Base-by-base conservation (phyloP, 2,113 vertebrate species). In the Pterocles burchelli region DNA sequence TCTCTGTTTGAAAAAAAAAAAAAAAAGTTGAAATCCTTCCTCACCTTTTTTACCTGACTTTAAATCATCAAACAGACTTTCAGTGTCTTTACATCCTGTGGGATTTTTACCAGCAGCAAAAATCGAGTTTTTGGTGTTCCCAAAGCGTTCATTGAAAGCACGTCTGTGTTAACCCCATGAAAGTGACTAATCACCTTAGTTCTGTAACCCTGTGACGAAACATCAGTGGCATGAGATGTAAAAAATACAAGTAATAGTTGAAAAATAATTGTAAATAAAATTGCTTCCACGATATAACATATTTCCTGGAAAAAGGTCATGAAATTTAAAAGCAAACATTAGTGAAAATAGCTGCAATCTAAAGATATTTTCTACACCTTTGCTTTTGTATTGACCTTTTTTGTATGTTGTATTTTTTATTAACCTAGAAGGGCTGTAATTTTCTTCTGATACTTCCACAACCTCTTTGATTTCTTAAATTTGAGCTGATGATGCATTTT, bases 1-100 rank as follows among this genome's bases (percentile, higher is more conserved):
- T 75, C 92, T 92, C 93, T 97, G 92, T 96, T 97, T 93, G 14
- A 41, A 41, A 67, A 58, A 41, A 41, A 41, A 67, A 58, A 93
- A 97, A 92, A 96, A 86, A 94, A 58, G 76, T 61, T 85, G 76
- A 96, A 96, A 94, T 87, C 58, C 90, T 93, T 93, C 88, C 83
- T 96, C 88, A 93, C 95, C 83, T 92, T 94, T 96, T 94, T 86
- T 89, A 96, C 88, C 93, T 95, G 92, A 76, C 66, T 75, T 95
- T 95, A 95, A 97, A 94, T 93, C 88, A 93, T 68, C 2, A 17
- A 96, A 97, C 96, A 97, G 95, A 54, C 90, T 92, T 96, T 84
- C 89, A 94, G 88, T 97, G 96, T 97, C 93, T 89, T 29, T 72
- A 65, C 28, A 70, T 71, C 88, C 89, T 94, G 70, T 43, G 83